A percentile compares a stretch with the other conserved stretches of the same genome.
Conservation (phyloP, 2,888 invertebrate species). For the Carcina quercana region DNA sequence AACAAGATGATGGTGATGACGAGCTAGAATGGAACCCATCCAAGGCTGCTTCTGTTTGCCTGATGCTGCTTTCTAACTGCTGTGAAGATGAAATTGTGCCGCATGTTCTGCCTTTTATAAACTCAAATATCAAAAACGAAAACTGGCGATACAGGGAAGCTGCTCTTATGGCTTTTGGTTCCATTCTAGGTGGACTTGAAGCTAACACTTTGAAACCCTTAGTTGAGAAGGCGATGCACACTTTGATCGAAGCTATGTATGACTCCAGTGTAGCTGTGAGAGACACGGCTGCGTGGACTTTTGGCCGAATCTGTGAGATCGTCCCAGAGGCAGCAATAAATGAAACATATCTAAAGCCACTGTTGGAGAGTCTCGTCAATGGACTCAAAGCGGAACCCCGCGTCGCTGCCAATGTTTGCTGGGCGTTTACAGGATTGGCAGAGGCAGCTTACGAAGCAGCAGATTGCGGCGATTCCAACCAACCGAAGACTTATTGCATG, state of each 20-base stretch:
- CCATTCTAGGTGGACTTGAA: conserved; percentile 94
- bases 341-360: conserved; percentile 85
- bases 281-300: conserved; percentile 98
- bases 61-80: conserved; percentile 97
- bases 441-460: conserved; percentile 97
- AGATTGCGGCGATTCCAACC: conserved; percentile 78
- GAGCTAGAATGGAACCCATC: conserved; percentile 99
- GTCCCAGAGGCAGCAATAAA: conserved; percentile 96
- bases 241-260: conserved; percentile 94
- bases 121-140: conserved; percentile 92
- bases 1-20: conserved; percentile 98
- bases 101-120: conserved; percentile 96
- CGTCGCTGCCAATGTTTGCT: conserved; percentile 98
- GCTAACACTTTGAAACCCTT: conserved; percentile 89
- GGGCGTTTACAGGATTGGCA: conserved; percentile 98
- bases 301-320: conserved; percentile 97
- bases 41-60: conserved; percentile 98
- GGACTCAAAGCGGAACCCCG: conserved; percentile 95
- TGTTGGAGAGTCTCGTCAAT: conserved; percentile 86
- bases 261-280: conserved; percentile 95
- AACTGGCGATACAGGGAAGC: conserved; percentile 97
- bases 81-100: conserved; percentile 98
- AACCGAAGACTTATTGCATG: conserved; percentile 93
- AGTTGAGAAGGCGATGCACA: conserved; percentile 97
- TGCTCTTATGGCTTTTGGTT: conserved; percentile 98